Percentiles rank a stretch among this genome's conserved stretches.
Evolutionary conservation across 2,113 vertebrate genomes (phyloP).

Genomic region (Microcebus lehilahytsara): DNA sequence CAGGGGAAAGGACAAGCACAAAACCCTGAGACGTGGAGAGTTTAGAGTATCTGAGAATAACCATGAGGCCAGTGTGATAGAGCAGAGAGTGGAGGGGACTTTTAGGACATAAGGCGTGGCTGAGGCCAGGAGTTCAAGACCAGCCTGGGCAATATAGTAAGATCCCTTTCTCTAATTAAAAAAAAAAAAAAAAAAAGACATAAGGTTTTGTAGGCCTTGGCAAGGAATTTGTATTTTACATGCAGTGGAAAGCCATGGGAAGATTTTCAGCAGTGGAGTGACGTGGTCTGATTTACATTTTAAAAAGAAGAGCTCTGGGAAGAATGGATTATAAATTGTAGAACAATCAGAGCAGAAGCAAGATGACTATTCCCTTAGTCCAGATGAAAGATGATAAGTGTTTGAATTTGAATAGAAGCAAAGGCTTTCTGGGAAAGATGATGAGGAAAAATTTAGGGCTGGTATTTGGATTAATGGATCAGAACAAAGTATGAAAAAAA

Average conservation of each 20-base stretch:
- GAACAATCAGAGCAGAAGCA: not conserved
- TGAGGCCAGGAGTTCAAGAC: not conserved
- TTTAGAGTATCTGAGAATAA: constrained; percentile 6
- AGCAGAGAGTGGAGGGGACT: not conserved
- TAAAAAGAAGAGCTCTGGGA: not conserved
- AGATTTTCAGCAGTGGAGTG: not conserved
- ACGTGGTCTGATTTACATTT: not conserved
- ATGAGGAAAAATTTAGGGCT: not conserved
- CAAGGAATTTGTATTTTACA: constrained; percentile 2
- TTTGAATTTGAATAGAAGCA: constrained; percentile 31
- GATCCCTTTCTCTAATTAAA: not conserved
- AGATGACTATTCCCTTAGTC: not conserved
- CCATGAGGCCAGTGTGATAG: not conserved
- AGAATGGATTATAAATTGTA: not conserved
- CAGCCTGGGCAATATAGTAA: not conserved
- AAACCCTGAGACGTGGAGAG: not conserved
- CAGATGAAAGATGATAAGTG: not conserved
- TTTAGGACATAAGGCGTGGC: not conserved
- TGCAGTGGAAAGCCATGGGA: not conserved
- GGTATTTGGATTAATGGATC: not conserved
- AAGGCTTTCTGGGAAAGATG: not conserved
- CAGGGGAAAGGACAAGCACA: not conserved
- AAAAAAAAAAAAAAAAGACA: not conserved
- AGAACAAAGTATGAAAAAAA: not conserved
- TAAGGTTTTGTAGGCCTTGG: not conserved